phyloP scores from a whole-genome alignment of 2,113 vertebrate genomes.

The Pimephales promelas region DNA sequence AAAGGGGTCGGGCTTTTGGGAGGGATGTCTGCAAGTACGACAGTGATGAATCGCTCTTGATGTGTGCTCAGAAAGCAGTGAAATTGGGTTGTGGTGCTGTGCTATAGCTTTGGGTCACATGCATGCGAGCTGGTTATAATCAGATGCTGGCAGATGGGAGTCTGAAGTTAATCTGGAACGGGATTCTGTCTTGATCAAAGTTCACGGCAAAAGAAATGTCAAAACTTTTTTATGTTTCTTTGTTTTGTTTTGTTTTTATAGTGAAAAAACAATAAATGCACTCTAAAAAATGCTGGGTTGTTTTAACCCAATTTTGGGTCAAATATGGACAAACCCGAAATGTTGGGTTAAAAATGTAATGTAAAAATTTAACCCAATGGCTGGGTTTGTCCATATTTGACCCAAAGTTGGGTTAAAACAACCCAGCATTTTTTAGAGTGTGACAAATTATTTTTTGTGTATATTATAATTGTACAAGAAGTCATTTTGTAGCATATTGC shows the following conservation, averaged over 20 bases:
- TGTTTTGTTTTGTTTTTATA: too few species aligned
- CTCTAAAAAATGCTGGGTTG: too few species aligned
- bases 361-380: too few species aligned
- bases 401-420: too few species aligned
- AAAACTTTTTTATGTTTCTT: background rate
- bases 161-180: slow-evolving; percentile 21
- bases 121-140: slow-evolving; percentile 67
- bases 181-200: slow-evolving; percentile 17
- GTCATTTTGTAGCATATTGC: background rate
- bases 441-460: too few species aligned
- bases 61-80: slow-evolving; percentile 76
- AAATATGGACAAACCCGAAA: too few species aligned
- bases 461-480: background rate
- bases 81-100: slow-evolving; percentile 74
- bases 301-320: too few species aligned
- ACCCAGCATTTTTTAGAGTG: too few species aligned
- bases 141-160: slow-evolving; percentile 45
- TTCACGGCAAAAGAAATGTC: background rate
- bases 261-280: background rate
- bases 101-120: slow-evolving; percentile 68
- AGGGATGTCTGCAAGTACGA: slow-evolving; percentile 57
- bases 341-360: too few species aligned
- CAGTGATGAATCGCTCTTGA: slow-evolving; percentile 76
- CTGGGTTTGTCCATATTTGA: too few species aligned
- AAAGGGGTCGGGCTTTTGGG: slow-evolving; percentile 36